Conservation (phyloP, 2,888 invertebrate species). For the Drosophila hamatofila region DNA sequence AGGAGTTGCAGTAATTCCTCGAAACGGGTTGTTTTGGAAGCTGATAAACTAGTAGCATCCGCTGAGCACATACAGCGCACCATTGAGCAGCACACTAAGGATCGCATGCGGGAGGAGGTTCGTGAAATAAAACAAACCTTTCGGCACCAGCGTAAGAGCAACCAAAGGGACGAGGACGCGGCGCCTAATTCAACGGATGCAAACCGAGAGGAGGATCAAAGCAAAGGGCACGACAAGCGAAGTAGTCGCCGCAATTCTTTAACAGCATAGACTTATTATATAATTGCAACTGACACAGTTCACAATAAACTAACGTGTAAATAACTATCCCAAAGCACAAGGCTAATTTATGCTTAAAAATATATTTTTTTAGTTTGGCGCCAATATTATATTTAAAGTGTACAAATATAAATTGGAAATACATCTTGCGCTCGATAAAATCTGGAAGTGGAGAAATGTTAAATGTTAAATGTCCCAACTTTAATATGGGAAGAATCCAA, state of each 20-base stretch:
- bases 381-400: background rate
- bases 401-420: background rate
- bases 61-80: slow-evolving; percentile 83
- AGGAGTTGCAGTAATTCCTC: slow-evolving; percentile 59
- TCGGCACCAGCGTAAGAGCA: slow-evolving; percentile 57
- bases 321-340: background rate
- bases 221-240: slow-evolving; percentile 34
- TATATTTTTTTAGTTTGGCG: background rate
- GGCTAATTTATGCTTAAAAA: background rate
- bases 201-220: slow-evolving; percentile 13
- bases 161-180: slow-evolving; percentile 19
- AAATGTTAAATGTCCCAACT: background rate
- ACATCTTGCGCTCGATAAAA: slow-evolving; percentile 12
- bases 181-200: slow-evolving; percentile 7
- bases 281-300: slow-evolving; percentile 16
- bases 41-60: slow-evolving; percentile 81
- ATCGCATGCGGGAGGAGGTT: slow-evolving; percentile 79
- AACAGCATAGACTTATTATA: slow-evolving; percentile 41
- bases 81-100: slow-evolving; percentile 81
- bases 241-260: slow-evolving; percentile 71
- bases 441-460: slow-evolving; percentile 24
- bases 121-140: slow-evolving; percentile 78
- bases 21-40: slow-evolving; percentile 71
- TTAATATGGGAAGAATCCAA: background rate
- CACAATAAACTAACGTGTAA: slow-evolving; percentile 29